Evolutionary conservation across 1,140 invertebrate species (phyloP).

Genomic region (Papilio polytes): DNA sequence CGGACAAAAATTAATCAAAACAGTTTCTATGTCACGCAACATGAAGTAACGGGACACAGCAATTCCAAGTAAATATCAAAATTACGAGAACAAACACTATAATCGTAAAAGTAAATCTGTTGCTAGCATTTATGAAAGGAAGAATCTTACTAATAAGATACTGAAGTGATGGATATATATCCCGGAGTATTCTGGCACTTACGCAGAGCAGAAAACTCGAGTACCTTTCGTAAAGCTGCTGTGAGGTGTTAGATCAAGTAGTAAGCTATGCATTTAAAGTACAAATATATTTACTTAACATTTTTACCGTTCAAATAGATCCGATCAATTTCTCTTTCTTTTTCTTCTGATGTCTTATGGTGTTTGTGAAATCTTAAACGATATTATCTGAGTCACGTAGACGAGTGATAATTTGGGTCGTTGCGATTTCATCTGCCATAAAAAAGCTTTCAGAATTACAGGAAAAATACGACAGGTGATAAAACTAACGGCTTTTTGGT

Average conservation of each 20-base stretch:
- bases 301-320: neutral
- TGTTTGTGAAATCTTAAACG: constrained; percentile 5
- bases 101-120: too few species aligned
- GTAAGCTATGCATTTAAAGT: neutral
- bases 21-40: neutral
- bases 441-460: constrained; percentile 29
- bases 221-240: too few species aligned
- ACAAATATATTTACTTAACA: too few species aligned
- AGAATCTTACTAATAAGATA: too few species aligned
- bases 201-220: too few species aligned
- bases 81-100: too few species aligned
- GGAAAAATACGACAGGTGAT: constrained; percentile 27
- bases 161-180: too few species aligned
- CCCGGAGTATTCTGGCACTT: too few species aligned
- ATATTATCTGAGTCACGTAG: constrained; percentile 17
- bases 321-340: neutral
- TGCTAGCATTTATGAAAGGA: too few species aligned
- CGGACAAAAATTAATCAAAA: neutral
- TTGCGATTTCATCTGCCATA: constrained; percentile 23
- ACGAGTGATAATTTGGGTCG: constrained; percentile 15
- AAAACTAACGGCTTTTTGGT: constrained; percentile 29
- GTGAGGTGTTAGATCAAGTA: too few species aligned
- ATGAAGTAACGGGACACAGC: too few species aligned
- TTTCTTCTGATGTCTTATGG: neutral
- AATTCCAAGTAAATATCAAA: too few species aligned